Evolutionary conservation across 2,888 invertebrate species (phyloP), one percentile per base, ranked within the genome.

Genomic region (Pterobdella sp.): DNA sequence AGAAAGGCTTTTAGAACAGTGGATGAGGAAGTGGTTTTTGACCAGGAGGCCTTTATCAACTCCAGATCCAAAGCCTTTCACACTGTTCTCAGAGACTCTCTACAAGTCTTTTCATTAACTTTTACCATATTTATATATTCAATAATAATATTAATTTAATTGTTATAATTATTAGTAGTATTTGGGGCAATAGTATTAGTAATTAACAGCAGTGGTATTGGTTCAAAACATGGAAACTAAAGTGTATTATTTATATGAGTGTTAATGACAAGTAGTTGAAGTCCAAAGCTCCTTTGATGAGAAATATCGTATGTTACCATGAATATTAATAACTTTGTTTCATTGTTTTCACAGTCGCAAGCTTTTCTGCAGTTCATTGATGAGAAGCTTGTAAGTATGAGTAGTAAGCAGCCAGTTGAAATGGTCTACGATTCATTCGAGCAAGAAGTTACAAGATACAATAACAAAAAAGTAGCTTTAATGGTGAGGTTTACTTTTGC

Each of bases 301-400:
- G n/a, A n/a, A n/a, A n/a, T n/a, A n/a, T n/a, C n/a, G n/a, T n/a
- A n/a, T n/a, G n/a, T n/a, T n/a, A n/a, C n/a, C n/a, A n/a, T n/a
- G n/a, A n/a, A n/a, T n/a, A n/a, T n/a, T n/a, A n/a, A n/a, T n/a
- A n/a, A n/a, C n/a, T n/a, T n/a, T n/a, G n/a, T n/a, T n/a, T n/a
- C n/a, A n/a, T n/a, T n/a, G n/a, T n/a, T 26, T 56, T 70, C 56
- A 4, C 26, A 42, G 65, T 87, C 94, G 72, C 95, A 96, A 86
- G 94, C 94, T 37, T 76, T 74, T 69, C 82, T 86, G 68, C 85
- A 93, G 91, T 94, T 97, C 83, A 92, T 97, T 80, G 94, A 95
- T 81, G 95, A 94, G 42, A 69, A 42, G 32, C 52, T 69, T 49
- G 42, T 29, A n/a, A n/a, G 29, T 49, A 69, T 69, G 56, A 69